Base-by-base conservation (phyloP, 1,140 invertebrate species). In the Pseudomyrmex cubaensis region DNA sequence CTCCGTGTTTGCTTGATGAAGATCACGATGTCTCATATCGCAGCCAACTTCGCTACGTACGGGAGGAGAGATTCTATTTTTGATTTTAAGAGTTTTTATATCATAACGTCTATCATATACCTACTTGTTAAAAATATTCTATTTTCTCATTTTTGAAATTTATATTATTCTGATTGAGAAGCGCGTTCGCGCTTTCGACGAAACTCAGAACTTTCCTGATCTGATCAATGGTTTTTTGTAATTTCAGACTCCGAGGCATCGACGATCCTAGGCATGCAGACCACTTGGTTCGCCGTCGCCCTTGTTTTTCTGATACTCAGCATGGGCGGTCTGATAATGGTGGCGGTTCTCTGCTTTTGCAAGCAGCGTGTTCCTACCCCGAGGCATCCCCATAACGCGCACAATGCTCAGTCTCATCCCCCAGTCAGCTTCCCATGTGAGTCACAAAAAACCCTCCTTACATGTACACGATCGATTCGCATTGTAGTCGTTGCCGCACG, bases 201-300 rank as follows among this genome's bases (percentile, higher is more conserved):
- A 25, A 15, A 54, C 3, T 5, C 17, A 7, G 2, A 46, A 69
- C 63, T 48, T 59, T 70, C 2, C 20, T 17, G 13, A 8, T 48
- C 15, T 48, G 44, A 80, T 80, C 50, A 72, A 80, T 12, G 7
- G 1, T 17, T 35, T 35, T 17, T 35, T 80, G 22, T 50, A 72
- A 90, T 95, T 94, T 15, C 94, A 97, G 97, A 96, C 91, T 96
- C 95, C 89, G 96, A 97, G 72, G 94, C 95, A n/a, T 95, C 95
- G 72, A 97, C 96, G 61, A 96, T 97, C 67, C 94, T 97, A 76
- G 97, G 97, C 52, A 94, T 97, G 92, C 96, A 96, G 87, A 95
- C 96, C 87, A 96, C 96, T 70, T 96, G 97, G 95, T 96, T 98
- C 91, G 96, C 97, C 61, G 95, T 97, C 46, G 95, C 96, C 66